Base-by-base conservation (phyloP, 2,113 vertebrate species). In the Xiphophorus maculatus region DNA sequence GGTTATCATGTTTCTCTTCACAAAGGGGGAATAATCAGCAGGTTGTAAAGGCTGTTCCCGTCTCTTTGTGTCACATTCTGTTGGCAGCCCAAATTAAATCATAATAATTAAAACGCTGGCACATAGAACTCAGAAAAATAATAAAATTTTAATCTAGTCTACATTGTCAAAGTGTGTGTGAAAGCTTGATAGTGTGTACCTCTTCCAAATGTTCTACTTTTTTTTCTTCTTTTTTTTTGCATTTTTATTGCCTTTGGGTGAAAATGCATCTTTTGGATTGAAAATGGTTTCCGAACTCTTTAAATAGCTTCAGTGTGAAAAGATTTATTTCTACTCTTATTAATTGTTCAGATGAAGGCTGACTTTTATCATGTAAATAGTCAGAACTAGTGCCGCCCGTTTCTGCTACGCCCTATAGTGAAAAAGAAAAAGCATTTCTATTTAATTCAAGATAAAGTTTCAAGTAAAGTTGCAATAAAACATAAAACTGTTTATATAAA, bases 11-110 rank as follows among this genome's bases (percentile, higher is more conserved):
- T 71, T 60, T 19, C 66, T 66, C 27, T 58, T 40, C 66, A 74
- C 82, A 79, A 84, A 82, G 77, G 28, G 62, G 70, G 74, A 64
- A 81, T 88, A 74, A 90, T 85, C 63, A 65, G 82, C 30, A 79
- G 15, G 66, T 71, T 69, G 60, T 79, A n/a, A 62, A 72, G 64
- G 42, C 62, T 7, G 33, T 44, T n/a, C 25, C 22, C 25, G 2
- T 58, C 62, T 63, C 28, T 17, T 15, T 5, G 1, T 32, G 28
- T 63, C 25, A 6, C 13, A 63, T 27, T 15, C 35, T 27, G 17
- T 22, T 58, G 51, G 51, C 51, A 58, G 51, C 22, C 19, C 25
- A n/a, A n/a, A n/a, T 58, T 1, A 58, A 58, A 58, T 58, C 51
- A 3, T 58, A 10, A 9, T n/a, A 58, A 58, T 58, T 25, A 58